phyloP scores from a whole-genome alignment of 1,140 invertebrate genomes.

The Drosophila equinoxialis region DNA sequence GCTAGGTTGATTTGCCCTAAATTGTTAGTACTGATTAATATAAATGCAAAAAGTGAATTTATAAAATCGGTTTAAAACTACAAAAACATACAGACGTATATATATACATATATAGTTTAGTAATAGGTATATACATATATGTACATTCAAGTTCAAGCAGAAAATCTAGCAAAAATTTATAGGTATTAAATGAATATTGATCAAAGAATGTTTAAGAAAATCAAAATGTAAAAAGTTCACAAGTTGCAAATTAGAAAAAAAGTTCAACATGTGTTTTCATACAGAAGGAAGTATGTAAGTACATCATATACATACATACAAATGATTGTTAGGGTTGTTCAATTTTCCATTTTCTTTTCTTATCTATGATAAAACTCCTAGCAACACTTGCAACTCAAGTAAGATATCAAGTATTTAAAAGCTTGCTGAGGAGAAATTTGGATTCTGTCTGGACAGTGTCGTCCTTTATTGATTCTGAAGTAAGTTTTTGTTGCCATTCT shows the following conservation, averaged over 20 bases:
- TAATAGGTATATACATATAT: too few relatives aligned
- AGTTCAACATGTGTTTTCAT: conserved; percentile 6
- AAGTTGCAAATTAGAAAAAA: background rate
- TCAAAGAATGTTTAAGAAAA: background rate
- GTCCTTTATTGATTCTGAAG: too few relatives aligned
- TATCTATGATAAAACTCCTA: too few relatives aligned
- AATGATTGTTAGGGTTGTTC: background rate
- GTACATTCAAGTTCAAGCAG: conserved; percentile 1
- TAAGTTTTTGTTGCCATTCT: too few relatives aligned
- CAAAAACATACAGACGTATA: conserved; percentile 22
- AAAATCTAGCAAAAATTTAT: conserved; percentile 21
- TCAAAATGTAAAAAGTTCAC: conserved; percentile 9
- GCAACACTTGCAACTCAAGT: too few relatives aligned
- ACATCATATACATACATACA: background rate
- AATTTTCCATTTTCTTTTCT: too few relatives aligned
- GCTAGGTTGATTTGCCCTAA: conserved; percentile 13
- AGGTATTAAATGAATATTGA: background rate
- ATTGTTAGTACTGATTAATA: conserved; percentile 68
- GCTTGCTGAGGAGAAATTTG: too few relatives aligned
- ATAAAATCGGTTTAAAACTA: conserved; percentile 72
- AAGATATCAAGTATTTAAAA: too few relatives aligned
- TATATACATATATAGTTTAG: background rate
- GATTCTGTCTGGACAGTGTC: too few relatives aligned
- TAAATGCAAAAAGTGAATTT: conserved; percentile 73
- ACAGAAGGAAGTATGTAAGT: background rate